A percentile compares a stretch with the other conserved stretches of the same genome.
Evolutionary conservation across 2,797 vertebrate species (phyloP).

Genomic region (Anolis apletophallus): DNA sequence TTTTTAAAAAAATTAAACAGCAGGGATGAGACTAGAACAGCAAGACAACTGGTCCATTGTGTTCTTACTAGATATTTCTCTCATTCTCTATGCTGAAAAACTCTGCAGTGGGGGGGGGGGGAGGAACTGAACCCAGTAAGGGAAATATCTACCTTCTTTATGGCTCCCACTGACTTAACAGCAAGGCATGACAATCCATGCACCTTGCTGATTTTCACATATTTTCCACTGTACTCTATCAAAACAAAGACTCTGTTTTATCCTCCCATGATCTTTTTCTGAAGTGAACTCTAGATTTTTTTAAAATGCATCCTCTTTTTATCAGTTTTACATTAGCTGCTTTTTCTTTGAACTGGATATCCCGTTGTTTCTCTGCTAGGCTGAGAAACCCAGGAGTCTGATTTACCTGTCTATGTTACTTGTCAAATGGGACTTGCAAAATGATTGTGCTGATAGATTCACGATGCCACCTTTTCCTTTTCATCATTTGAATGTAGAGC

Average conservation of each 20-base stretch:
- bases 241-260: background rate
- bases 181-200: background rate
- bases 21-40: background rate
- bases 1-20: too few relatives aligned
- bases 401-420: background rate
- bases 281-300: background rate
- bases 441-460: background rate
- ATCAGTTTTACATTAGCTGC: background rate
- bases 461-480: background rate
- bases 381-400: constrained; percentile 25
- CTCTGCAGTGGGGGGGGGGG: background rate
- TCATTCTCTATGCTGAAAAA: constrained; percentile 32
- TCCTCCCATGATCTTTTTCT: background rate
- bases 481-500: background rate
- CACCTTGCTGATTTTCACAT: constrained; percentile 31
- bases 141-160: background rate
- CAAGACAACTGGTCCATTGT: constrained; percentile 28
- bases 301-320: background rate
- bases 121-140: background rate
- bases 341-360: constrained; percentile 37
- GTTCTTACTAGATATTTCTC: constrained; percentile 29
- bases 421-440: background rate
- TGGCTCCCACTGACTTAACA: constrained; percentile 1
- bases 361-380: background rate
- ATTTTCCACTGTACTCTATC: constrained; percentile 10